Conservation (phyloP, 1,140 invertebrate genomes). For the Acromyrmex echinatior region DNA sequence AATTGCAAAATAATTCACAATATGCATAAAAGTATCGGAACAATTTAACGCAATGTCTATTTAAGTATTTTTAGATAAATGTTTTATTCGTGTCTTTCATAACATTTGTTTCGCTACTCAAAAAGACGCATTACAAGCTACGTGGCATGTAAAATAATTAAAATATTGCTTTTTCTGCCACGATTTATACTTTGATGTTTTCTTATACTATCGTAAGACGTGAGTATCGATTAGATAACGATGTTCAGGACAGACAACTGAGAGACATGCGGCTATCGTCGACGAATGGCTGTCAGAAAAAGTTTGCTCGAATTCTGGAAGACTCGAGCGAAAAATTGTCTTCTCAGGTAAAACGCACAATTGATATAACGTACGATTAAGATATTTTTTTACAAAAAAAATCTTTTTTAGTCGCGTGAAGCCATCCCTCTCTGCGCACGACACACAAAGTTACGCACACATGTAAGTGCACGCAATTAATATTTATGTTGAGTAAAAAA, state of each 20-base stretch:
- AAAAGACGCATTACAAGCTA: neutral
- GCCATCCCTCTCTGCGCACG: neutral
- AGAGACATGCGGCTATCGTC: neutral
- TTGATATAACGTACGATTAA: neutral
- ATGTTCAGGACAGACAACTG: neutral
- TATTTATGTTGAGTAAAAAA: neutral
- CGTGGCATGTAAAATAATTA: neutral
- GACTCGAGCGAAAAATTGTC: neutral
- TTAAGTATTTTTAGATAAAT: neutral
- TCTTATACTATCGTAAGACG: neutral
- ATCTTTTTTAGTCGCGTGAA: neutral
- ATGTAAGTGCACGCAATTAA: slow-evolving; percentile 37
- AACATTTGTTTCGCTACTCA: neutral
- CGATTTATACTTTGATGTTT: neutral
- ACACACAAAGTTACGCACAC: neutral
- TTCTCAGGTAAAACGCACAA: neutral
- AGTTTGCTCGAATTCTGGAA: neutral
- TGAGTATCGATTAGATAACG: slow-evolving; percentile 16
- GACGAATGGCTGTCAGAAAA: slow-evolving; percentile 35
- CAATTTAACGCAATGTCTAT: neutral
- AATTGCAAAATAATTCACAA: neutral
- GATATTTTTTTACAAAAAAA: neutral
- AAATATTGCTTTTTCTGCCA: neutral
- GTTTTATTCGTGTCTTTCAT: neutral
- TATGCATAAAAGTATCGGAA: neutral